Base-by-base conservation (phyloP, 2,888 invertebrate species). In the Dysmachus trigonus region DNA sequence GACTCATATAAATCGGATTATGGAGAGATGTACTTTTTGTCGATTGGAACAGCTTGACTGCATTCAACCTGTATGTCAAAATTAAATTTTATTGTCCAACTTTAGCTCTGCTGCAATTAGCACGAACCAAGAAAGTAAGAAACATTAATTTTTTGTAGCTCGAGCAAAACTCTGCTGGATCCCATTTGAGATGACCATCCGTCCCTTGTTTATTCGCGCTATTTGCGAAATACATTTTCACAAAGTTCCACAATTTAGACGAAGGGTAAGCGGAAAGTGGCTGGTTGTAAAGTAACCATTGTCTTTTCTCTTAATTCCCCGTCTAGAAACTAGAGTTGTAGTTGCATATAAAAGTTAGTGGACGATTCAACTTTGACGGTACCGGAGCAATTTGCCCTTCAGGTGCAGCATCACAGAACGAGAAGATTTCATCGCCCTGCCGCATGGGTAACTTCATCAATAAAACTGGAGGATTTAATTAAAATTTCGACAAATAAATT, bases 401-500 rank as follows among this genome's bases (percentile, higher is more conserved):
- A 81, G 81, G 81, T 62, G 81, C 51, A 51, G 31, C 30, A 6
- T 38, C 8, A 53, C 18, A 6, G 4, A 51, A 0, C 22, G 15
- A 22, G 47, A 22, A 71, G 62, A 82, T 82, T 82, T 62, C 82
- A 71, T 38, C 82, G 33, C 8, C 38, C 71, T n/a, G n/a, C 51
- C 71, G 71, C 82, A 82, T 71, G 71, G 71, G 76, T 22, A 86
- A 86, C 74, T 87, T 87, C 72, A 83, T 77, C 62, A 74, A 87
- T 87, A 87, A 87, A 86, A 85, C 31, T 15, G 41, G 73, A 31
- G 83, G 84, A 86, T 87, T 86, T 87, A 87, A 87, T 87, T 87
- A 87, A 87, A 87, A 87, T 86, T 87, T 87, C 84, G 84, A 86
- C 85, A 86, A 86, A 87, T 87, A 87, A 86, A 87, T 87, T 87